A percentile compares a stretch with the other conserved stretches of the same genome.
Evolutionary conservation across 2,888 invertebrate genomes (phyloP).

Genomic region (Cheilosia urbana): DNA sequence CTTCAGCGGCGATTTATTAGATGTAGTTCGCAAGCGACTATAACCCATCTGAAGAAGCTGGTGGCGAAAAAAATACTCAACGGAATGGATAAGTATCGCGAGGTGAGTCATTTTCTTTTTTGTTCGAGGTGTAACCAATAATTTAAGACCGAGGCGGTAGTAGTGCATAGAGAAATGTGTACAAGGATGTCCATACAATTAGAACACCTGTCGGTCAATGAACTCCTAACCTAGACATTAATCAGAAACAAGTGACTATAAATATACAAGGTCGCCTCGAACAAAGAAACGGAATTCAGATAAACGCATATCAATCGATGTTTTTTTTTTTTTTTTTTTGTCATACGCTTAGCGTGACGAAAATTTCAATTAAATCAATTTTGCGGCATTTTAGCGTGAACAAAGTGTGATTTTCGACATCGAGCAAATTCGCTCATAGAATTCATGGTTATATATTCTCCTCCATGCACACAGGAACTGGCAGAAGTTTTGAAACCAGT

Average conservation of each 20-base stretch:
- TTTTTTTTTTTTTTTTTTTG: not conserved
- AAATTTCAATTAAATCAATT: constrained; percentile 38
- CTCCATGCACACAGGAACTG: no score
- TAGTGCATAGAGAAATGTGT: not conserved
- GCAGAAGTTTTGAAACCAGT: constrained; percentile 40
- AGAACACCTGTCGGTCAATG: constrained; percentile 51
- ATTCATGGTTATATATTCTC: no score
- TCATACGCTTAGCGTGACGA: constrained; percentile 32
- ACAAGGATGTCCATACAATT: not conserved
- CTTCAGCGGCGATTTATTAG: constrained; percentile 95
- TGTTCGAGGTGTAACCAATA: not conserved
- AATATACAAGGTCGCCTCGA: constrained; percentile 43
- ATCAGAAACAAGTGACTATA: constrained; percentile 24
- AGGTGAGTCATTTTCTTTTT: constrained; percentile 86
- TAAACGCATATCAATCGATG: constrained; percentile 24
- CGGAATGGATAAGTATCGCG: constrained; percentile 96
- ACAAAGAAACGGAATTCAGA: constrained; percentile 41
- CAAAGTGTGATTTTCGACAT: constrained; percentile 25
- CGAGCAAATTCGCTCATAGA: no score
- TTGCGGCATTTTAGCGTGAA: not conserved
- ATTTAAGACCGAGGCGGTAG: no score
- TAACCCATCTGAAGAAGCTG: constrained; percentile 98
- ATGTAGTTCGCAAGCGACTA: constrained; percentile 98
- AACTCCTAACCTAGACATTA: constrained; percentile 37
- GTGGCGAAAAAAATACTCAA: constrained; percentile 97